Percentiles rank a stretch among this genome's conserved stretches.
These are phyloP conservation scores for Oryzias curvinotus DNA, from an alignment of 2,113 vertebrate genomes.

Conservation along the genomic window DNA sequence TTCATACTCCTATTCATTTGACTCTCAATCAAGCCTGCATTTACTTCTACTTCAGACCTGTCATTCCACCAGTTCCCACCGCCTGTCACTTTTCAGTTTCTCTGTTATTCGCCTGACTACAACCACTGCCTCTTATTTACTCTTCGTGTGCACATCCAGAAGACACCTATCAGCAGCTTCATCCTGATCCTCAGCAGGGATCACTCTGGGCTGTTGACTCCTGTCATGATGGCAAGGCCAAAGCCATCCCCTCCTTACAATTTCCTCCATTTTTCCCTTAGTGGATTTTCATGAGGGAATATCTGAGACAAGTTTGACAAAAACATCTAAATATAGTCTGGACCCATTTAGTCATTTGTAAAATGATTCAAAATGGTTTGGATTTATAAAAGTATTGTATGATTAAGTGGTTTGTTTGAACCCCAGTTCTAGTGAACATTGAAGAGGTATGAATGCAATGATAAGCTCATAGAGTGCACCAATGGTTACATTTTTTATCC, in stretches of 20 bases:
- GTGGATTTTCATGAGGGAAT: not conserved
- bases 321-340: not conserved
- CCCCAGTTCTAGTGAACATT: too few relatives aligned
- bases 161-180: not conserved
- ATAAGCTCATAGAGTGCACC: too few relatives aligned
- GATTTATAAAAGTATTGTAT: too few relatives aligned
- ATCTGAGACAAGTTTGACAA: not conserved
- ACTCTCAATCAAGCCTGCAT: not conserved
- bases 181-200: not conserved
- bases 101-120: not conserved
- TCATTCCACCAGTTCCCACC: not conserved
- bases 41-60: not conserved
- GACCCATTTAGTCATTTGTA: too few relatives aligned
- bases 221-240: not conserved
- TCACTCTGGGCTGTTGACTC: not conserved
- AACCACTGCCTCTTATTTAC: slow-evolving; percentile 1
- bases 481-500: too few relatives aligned
- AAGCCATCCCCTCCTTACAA: not conserved
- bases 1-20: not conserved
- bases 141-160: not conserved
- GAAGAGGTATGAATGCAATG: too few relatives aligned
- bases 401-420: too few relatives aligned
- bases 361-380: too few relatives aligned
- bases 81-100: slow-evolving; percentile 1
- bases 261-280: not conserved